phyloP scores from a whole-genome alignment of 2,888 invertebrate species.

The Yponomeuta cagnagella region DNA sequence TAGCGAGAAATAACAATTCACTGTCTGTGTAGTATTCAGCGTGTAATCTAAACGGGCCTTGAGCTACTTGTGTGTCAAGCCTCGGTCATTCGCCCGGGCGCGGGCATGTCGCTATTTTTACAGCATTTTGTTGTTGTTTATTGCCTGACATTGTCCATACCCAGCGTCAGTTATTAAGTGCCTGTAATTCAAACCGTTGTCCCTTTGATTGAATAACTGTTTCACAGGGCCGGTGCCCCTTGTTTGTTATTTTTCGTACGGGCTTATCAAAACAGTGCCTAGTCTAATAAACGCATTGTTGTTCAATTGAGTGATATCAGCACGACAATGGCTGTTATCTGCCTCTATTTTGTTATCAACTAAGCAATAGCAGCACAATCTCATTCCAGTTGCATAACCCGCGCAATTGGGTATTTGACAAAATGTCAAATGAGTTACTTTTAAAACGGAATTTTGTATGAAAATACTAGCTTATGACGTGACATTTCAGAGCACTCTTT shows the following conservation, averaged over 20 bases:
- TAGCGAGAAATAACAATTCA: background rate
- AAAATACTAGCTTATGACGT: too few species aligned
- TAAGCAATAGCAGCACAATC: too few species aligned
- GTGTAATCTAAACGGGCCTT: constrained; percentile 60
- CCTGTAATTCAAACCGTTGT: constrained; percentile 35
- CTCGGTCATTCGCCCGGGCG: constrained; percentile 62
- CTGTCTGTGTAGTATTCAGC: background rate
- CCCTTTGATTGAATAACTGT: constrained; percentile 48
- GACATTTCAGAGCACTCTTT: too few species aligned
- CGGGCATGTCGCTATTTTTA: constrained; percentile 59
- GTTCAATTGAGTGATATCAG: too few species aligned
- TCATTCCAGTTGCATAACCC: too few species aligned
- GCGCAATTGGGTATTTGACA: too few species aligned
- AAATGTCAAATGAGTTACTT: too few species aligned
- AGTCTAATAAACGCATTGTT: too few species aligned
- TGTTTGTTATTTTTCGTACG: constrained; percentile 1
- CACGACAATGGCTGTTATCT: too few species aligned
- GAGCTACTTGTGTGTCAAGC: constrained; percentile 71
- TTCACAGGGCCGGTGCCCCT: constrained; percentile 21
- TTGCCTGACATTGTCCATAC: constrained; percentile 54
- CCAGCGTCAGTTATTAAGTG: constrained; percentile 28
- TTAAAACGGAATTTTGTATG: too few species aligned
- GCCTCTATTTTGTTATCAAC: too few species aligned
- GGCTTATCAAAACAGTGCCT: background rate
- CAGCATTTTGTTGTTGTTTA: constrained; percentile 50